Evolutionary conservation across 2,888 invertebrate genomes (phyloP), one percentile per base, ranked within the genome.

Genomic region (Seira musarum): DNA sequence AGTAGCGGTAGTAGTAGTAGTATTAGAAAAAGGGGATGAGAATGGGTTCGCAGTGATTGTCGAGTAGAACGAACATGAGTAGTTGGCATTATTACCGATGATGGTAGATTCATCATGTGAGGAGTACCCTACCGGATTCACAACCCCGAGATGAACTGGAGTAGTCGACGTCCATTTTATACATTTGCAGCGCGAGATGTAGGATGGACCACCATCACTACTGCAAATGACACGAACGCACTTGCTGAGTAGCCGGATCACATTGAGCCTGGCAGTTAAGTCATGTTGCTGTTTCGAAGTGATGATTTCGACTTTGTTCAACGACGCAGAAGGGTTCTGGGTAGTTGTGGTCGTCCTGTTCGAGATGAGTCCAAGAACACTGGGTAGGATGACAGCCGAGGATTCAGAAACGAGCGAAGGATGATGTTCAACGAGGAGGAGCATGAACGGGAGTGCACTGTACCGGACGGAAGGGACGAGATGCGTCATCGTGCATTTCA

Each of bases 401-500:
- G 93, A 92, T 72, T 91, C 89, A 0, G 93, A 92, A 1, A 96
- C 91, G 65, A 95, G 90, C 5, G 89, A 88, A 1, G 94, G 93
- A 72, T 92, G 91, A 86, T 93, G 91, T 57, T 91, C 90, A 15
- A 96, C 89, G n/a, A 96, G 90, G 60, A 93, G 90, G 87, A 96
- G 96, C 19, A 97, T 89, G 84, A 96, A 92, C 0, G 93, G 88
- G 0, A 97, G 90, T 0, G 96, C 94, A 88, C 96, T 96, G 88
- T 95, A 94, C 88, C 96, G 95, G 82, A 97, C 93, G 68, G 91
- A 90, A 13, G 91, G 91, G 88, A 94, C 92, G 80, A 97, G 94
- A 87, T 97, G 95, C 0, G 96, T 96, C 95, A 97, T 95, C 0
- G 95, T 94, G 90, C 96, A 96, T 71, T 93, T 92, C 65, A 97